Conservation (phyloP, 2,797 vertebrate genomes). For the Ambastaia sidthimunki region DNA sequence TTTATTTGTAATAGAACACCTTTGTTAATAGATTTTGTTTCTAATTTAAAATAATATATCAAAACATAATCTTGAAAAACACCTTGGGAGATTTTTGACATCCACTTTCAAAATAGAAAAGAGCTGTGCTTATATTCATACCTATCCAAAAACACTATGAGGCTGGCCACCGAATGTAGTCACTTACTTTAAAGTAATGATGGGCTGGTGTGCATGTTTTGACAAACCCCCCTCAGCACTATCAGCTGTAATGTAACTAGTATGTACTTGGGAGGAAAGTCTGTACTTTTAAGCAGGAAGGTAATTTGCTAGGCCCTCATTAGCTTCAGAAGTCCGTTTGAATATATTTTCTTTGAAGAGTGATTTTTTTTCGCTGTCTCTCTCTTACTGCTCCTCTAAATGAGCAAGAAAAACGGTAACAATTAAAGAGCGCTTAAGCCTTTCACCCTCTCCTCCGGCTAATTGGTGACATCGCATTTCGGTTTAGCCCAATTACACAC, state of each 20-base stretch:
- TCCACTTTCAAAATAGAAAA: background rate
- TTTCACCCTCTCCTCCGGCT: constrained; percentile 63
- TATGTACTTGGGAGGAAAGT: background rate
- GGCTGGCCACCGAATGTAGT: background rate
- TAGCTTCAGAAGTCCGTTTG: constrained; percentile 54
- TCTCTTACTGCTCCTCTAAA: constrained; percentile 52
- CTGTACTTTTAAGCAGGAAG: constrained; percentile 17
- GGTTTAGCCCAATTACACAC: constrained; percentile 75
- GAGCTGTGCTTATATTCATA: background rate
- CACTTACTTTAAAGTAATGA: background rate
- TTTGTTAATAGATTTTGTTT: background rate
- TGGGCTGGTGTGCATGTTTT: background rate
- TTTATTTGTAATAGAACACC: background rate
- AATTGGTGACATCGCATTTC: constrained; percentile 76
- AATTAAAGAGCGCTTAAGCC: constrained; percentile 72
- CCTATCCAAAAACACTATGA: background rate
- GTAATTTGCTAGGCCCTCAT: constrained; percentile 51
- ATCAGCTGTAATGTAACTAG: background rate
- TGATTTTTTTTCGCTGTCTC: constrained; percentile 29
- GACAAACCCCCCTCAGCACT: background rate
- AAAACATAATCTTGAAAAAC: too few relatives aligned
- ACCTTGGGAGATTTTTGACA: too few relatives aligned
- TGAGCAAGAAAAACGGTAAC: constrained; percentile 59
- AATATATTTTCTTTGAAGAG: constrained; percentile 54
- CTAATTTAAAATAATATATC: background rate